phyloP scores from a whole-genome alignment of 2,888 invertebrate genomes.

The Tenthredo amoena region DNA sequence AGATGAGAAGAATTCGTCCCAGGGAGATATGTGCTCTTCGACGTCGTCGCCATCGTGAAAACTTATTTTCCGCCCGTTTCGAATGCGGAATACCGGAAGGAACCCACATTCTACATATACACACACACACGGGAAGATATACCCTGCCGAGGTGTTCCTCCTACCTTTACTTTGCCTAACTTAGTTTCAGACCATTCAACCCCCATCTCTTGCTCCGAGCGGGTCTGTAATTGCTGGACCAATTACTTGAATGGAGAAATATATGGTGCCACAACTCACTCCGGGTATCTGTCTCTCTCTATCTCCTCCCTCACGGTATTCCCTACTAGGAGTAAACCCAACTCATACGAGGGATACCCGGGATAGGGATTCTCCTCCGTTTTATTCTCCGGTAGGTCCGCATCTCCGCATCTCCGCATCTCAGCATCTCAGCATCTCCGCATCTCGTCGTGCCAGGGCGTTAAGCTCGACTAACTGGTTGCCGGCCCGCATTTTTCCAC shows the following conservation, averaged over 20 bases:
- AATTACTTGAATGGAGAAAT: slow-evolving; percentile 65
- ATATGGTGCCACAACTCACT: slow-evolving; percentile 59
- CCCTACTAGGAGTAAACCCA: not conserved
- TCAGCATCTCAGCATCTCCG: not conserved
- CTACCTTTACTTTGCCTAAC: slow-evolving; percentile 54
- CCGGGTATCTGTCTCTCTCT: slow-evolving; percentile 47
- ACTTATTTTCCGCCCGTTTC: not conserved
- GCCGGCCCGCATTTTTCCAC: slow-evolving; percentile 25
- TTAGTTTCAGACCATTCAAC: slow-evolving; percentile 56
- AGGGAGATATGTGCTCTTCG: too few species aligned
- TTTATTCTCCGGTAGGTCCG: slow-evolving; percentile 35
- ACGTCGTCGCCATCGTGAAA: too few species aligned
- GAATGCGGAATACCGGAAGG: not conserved
- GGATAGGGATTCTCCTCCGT: slow-evolving; percentile 51
- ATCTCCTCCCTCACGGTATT: not conserved
- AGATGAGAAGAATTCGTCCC: too few species aligned
- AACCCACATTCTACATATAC: not conserved
- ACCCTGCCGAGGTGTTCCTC: not conserved
- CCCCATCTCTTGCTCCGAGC: slow-evolving; percentile 58
- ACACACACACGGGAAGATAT: not conserved
- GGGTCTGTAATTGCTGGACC: slow-evolving; percentile 63
- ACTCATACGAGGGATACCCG: slow-evolving; percentile 10
- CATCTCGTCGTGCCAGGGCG: not conserved
- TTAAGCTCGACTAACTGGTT: slow-evolving; percentile 37
- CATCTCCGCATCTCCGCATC: not conserved